Base-by-base conservation (phyloP, 1,140 invertebrate genomes). In the Halyomorpha halys region DNA sequence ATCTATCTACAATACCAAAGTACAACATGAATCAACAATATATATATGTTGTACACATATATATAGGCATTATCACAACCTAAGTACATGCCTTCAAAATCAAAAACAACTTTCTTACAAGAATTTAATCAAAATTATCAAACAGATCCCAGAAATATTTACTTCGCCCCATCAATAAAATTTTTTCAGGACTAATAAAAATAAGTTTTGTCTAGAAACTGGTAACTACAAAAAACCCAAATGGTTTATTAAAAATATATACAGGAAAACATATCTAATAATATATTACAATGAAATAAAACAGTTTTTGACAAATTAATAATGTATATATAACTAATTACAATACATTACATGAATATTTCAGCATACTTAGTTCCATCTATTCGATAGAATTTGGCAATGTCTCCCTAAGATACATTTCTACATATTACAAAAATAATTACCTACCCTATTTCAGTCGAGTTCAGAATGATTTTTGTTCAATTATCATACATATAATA, bases 11-110 rank as follows among this genome's bases (percentile, higher is more conserved):
- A 19, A 60, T 60, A 60, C 59, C 53, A 60, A 60, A 60, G n/a
- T 60, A 60, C 59, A 60, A 60, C 30, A 60, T 60, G 59, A 44
- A 60, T 44, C 39, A 60, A 44, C 39, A 60, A 44, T 60, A 60
- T 49, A 49, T 49, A 49, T 39, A 39, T 39, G 34, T 39, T 1
- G 4, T 39, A 9, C 11, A 39, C 34, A 39, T 39, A 39, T 39
- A 39, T 39, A 59, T 59, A 59, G 27, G 23, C 44, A 30, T 4
- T 30, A 60, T 60, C 59, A 60, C 59, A 60, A 60, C 59, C 59
- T 60, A 60, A 60, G 53, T 56, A 56, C 53, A 56, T n/a, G 6
- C 53, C 15, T 25, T 25, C 19, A 56, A 53, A 53, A 19, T 23
- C n/a, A 19, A 23, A 23, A 23, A 56, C 15, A 23, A 23, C 4